A percentile compares a stretch with the other conserved stretches of the same genome.
Conservation (phyloP, 2,113 vertebrate genomes). For the Opisthocomus hoazin region DNA sequence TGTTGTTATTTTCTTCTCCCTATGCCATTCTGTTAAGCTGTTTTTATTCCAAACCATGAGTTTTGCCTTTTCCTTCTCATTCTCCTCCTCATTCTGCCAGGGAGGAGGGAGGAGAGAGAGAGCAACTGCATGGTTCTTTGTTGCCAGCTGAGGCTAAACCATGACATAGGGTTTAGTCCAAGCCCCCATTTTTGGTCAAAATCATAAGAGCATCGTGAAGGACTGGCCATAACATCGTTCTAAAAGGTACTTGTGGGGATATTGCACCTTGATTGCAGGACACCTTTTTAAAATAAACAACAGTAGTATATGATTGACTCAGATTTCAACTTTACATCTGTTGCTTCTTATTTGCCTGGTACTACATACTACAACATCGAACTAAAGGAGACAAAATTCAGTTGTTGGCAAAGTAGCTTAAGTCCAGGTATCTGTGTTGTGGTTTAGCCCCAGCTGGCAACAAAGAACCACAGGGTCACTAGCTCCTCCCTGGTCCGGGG, state of each 20-base stretch:
- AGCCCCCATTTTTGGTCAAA: background rate
- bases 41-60: too few relatives aligned
- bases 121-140: too few relatives aligned
- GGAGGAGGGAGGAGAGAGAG: too few relatives aligned
- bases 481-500: too few relatives aligned
- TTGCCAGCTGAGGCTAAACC: too few relatives aligned
- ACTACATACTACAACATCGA: background rate
- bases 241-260: background rate
- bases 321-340: conserved; percentile 1
- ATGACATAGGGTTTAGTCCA: background rate
- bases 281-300: conserved; percentile 27
- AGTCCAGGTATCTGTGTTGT: background rate
- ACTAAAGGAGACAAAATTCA: background rate
- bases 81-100: too few relatives aligned
- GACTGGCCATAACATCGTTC: background rate
- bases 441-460: too few relatives aligned
- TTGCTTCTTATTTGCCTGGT: background rate
- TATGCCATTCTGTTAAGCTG: too few relatives aligned
- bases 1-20: too few relatives aligned
- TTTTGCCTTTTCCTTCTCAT: too few relatives aligned
- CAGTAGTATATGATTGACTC: background rate
- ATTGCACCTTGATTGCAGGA: background rate
- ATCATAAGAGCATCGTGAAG: background rate
- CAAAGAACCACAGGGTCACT: too few relatives aligned
- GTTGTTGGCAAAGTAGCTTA: background rate